Evolutionary conservation across 2,797 vertebrate genomes (phyloP).

Genomic region (Myotis planiceps): DNA sequence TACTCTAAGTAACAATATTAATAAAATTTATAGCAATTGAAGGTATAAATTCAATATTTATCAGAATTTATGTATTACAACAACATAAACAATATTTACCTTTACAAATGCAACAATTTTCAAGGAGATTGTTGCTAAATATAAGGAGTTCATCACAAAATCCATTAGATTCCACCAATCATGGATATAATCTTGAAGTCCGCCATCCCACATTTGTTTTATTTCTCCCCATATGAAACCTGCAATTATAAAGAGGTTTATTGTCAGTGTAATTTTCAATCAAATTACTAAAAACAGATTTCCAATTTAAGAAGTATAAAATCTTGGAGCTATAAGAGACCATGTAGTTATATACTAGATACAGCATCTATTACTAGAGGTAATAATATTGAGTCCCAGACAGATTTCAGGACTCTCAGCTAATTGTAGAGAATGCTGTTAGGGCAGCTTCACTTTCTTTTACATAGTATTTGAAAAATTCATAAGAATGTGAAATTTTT

Average conservation of each 20-base stretch:
- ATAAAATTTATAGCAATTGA: not conserved
- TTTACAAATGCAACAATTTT: constrained; percentile 96
- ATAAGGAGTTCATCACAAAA: constrained; percentile 98
- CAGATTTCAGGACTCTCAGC: not conserved
- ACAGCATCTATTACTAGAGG: not conserved
- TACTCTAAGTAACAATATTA: not conserved
- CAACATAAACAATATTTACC: constrained; percentile 86
- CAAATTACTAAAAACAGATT: not conserved
- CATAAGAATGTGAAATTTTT: not conserved
- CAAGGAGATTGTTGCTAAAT: constrained; percentile 96
- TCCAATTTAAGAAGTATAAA: not conserved
- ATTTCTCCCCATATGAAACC: constrained; percentile 99
- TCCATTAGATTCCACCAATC: constrained; percentile 99
- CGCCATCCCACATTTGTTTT: constrained; percentile 99
- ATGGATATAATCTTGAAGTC: constrained; percentile 96
- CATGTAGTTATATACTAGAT: not conserved
- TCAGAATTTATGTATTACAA: not conserved
- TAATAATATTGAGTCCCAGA: not conserved
- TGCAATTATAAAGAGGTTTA: constrained; percentile 83
- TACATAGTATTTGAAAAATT: not conserved
- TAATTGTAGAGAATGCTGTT: not conserved
- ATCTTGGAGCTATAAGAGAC: not conserved
- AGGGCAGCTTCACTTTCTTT: not conserved
- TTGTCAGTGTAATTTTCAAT: constrained; percentile 50
- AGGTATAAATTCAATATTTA: not conserved